phyloP scores from a whole-genome alignment of 2,888 invertebrate species.

The Drosophila demipolita region DNA sequence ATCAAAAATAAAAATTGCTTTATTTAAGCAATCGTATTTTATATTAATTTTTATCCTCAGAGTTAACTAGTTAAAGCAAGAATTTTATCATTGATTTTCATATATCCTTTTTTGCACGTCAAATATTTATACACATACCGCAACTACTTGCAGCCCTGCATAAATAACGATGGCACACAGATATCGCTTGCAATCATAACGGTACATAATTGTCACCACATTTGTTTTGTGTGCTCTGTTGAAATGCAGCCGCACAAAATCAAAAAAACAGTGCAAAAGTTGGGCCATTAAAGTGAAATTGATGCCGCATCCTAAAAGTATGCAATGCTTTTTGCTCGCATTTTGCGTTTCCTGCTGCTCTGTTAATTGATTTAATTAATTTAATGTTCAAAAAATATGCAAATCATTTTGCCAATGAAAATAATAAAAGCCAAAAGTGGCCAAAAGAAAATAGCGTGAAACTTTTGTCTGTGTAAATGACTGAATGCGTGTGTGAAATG shows the following conservation, averaged over 20 bases:
- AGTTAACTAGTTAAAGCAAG: neutral
- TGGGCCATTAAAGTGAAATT: constrained; percentile 49
- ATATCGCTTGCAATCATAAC: constrained; percentile 16
- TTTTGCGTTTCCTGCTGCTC: neutral
- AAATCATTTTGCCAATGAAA: constrained; percentile 27
- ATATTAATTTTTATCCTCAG: neutral
- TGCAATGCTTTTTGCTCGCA: constrained; percentile 23
- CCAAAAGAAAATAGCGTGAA: constrained; percentile 23
- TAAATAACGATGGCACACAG: neutral
- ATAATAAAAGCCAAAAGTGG: constrained; percentile 33
- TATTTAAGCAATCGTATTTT: neutral
- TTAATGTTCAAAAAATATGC: constrained; percentile 26
- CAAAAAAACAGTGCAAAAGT: neutral
- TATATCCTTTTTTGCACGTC: neutral
- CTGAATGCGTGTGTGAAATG: constrained; percentile 18
- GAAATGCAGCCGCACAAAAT: constrained; percentile 10
- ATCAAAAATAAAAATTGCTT: neutral
- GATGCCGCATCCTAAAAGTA: constrained; percentile 44
- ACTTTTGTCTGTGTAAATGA: neutral
- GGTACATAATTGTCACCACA: constrained; percentile 31
- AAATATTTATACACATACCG: neutral
- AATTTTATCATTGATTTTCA: neutral
- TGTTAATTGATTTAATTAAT: constrained; percentile 57
- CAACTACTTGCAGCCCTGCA: constrained; percentile 7
- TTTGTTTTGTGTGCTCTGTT: neutral